phyloP scores from a whole-genome alignment of 2,797 vertebrate species.

The Fistularia commersonii region DNA sequence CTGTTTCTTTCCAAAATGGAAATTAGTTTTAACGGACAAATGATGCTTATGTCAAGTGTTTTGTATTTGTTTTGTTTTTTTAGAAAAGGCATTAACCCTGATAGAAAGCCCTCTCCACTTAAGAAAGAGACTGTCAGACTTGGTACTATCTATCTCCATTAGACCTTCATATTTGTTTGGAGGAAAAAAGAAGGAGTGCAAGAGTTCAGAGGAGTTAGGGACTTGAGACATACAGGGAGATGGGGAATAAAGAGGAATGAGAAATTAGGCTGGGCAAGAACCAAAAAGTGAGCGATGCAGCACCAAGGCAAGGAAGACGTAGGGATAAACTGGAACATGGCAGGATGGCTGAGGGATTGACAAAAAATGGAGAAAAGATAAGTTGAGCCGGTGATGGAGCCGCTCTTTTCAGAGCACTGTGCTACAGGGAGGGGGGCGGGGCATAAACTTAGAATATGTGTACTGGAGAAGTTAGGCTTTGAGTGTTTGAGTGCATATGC shows the following conservation, averaged over 20 bases:
- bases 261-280: no score
- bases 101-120: slow-evolving; percentile 8
- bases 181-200: no score
- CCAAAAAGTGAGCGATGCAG: not conserved
- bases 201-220: no score
- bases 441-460: slow-evolving; percentile 55
- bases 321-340: slow-evolving; percentile 12
- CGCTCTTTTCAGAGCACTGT: slow-evolving; percentile 25
- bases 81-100: no score
- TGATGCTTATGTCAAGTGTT: no score
- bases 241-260: no score
- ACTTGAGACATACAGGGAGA: no score
- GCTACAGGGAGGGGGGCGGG: slow-evolving; percentile 9
- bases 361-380: slow-evolving; percentile 12
- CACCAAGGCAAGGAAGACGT: not conserved
- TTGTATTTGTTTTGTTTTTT: no score
- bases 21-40: no score
- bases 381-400: slow-evolving; percentile 25
- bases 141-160: slow-evolving; percentile 53
- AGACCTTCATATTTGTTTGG: no score
- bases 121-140: slow-evolving; percentile 41
- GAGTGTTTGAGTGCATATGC: slow-evolving; percentile 53
- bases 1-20: no score
- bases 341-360: slow-evolving; percentile 13
- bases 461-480: slow-evolving; percentile 57